These are phyloP conservation scores for Margaritifera margaritifera DNA, from an alignment of 2,888 invertebrate species.

Conservation along the genomic window DNA sequence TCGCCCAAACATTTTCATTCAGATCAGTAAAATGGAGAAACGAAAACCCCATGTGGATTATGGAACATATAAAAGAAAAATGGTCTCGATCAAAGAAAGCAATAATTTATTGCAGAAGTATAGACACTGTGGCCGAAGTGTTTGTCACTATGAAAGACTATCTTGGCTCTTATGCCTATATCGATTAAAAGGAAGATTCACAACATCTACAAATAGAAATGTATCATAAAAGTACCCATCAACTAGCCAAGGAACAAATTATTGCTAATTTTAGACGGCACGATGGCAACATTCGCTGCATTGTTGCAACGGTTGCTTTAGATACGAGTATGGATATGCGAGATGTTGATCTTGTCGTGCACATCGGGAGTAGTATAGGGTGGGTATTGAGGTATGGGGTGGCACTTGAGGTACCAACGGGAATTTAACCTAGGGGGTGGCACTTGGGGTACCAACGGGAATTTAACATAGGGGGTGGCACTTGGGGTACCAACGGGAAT, in stretches of 20 bases:
- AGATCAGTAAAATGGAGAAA: too few species aligned
- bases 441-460: too few species aligned
- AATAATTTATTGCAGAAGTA: constrained; percentile 21
- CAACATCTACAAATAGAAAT: constrained; percentile 24
- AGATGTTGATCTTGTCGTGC: constrained; percentile 21
- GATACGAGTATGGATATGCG: constrained; percentile 24
- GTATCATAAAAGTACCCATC: constrained; percentile 24
- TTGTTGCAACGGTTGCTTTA: constrained; percentile 22
- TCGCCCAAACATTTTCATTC: constrained; percentile 26
- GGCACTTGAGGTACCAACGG: too few species aligned
- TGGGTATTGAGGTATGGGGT: too few species aligned
- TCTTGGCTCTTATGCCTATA: constrained; percentile 13
- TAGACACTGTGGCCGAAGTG: constrained; percentile 20
- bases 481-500: too few species aligned
- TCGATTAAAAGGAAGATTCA: constrained; percentile 4
- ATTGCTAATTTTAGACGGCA: constrained; percentile 7
- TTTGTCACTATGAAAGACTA: constrained; percentile 13
- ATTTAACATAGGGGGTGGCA: too few species aligned
- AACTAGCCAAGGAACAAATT: constrained; percentile 18
- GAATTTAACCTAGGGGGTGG: too few species aligned
- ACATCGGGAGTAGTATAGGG: too few species aligned
- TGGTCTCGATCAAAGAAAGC: too few species aligned
- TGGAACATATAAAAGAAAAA: too few species aligned
- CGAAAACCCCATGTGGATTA: too few species aligned
- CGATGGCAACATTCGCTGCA: constrained; percentile 9